These are phyloP conservation scores for Dipus sagitta DNA, from an alignment of 2,797 vertebrate species.

Conservation along the genomic window DNA sequence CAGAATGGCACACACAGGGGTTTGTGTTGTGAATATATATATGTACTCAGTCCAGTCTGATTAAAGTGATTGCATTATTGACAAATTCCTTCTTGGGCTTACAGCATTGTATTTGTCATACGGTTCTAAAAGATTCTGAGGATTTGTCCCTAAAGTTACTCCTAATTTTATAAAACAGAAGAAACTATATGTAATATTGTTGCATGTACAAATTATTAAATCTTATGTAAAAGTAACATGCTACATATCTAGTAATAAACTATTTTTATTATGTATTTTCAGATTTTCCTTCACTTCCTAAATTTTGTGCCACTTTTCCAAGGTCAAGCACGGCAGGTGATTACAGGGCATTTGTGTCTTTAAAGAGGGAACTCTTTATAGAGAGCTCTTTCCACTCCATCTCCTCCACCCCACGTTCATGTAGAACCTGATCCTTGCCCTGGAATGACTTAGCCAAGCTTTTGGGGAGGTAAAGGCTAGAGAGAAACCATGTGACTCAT, in stretches of 20 bases:
- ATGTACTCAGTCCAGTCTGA: slow-evolving; percentile 77
- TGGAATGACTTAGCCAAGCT: slow-evolving; percentile 11
- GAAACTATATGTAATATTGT: slow-evolving; percentile 75
- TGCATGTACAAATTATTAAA: slow-evolving; percentile 81
- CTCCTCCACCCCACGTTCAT: too few relatives aligned
- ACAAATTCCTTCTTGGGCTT: slow-evolving; percentile 75
- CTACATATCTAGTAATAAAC: slow-evolving; percentile 8
- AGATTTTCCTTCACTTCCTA: slow-evolving; percentile 70
- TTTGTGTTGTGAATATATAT: slow-evolving; percentile 56
- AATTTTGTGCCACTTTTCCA: slow-evolving; percentile 70
- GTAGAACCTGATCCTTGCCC: background rate
- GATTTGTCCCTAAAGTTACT: slow-evolving; percentile 84
- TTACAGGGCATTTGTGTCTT: background rate
- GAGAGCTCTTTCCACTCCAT: background rate
- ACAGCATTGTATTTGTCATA: slow-evolving; percentile 84
- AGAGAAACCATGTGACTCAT: slow-evolving; percentile 33
- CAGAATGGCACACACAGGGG: slow-evolving; percentile 57
- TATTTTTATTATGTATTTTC: slow-evolving; percentile 67
- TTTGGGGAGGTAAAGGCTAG: slow-evolving; percentile 53
- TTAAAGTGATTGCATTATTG: slow-evolving; percentile 83
- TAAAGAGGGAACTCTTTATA: background rate
- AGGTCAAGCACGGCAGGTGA: slow-evolving; percentile 56
- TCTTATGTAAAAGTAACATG: slow-evolving; percentile 65
- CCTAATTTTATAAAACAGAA: slow-evolving; percentile 82
- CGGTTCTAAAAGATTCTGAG: slow-evolving; percentile 81